A percentile compares a stretch with the other conserved stretches of the same genome.
Evolutionary conservation across 2,888 invertebrate species (phyloP).

Genomic region (Pollenia labialis): DNA sequence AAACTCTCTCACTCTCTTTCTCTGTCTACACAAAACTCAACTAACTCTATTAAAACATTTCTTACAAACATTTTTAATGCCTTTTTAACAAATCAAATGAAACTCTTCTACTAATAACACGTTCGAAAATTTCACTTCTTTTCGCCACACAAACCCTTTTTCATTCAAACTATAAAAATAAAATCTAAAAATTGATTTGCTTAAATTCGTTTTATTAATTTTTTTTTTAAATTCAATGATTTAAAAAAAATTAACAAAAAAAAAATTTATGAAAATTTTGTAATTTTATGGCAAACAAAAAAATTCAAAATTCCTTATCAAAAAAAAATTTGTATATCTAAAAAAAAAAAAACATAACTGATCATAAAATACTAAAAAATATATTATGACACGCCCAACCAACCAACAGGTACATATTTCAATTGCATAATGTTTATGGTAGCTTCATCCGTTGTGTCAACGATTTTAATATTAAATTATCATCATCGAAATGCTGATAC

Average conservation of each 20-base stretch:
- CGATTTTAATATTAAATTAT: slow-evolving; percentile 98
- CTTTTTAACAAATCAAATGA: too few relatives aligned
- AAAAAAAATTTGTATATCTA: slow-evolving; percentile 36
- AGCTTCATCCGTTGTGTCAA: slow-evolving; percentile 98
- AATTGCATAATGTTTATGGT: slow-evolving; percentile 99
- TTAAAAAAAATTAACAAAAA: slow-evolving; percentile 21
- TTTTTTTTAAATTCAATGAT: slow-evolving; percentile 31
- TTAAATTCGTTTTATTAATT: slow-evolving; percentile 37
- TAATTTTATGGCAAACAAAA: slow-evolving; percentile 50
- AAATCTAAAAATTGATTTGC: slow-evolving; percentile 25
- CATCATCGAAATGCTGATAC: slow-evolving; percentile 98
- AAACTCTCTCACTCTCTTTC: not conserved
- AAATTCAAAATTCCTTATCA: slow-evolving; percentile 50
- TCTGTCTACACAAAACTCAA: slow-evolving; percentile 15
- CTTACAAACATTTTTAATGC: too few relatives aligned
- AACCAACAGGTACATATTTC: slow-evolving; percentile 94
- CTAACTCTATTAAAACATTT: slow-evolving; percentile 21
- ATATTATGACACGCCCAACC: slow-evolving; percentile 82
- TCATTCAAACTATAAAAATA: not conserved
- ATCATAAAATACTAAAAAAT: slow-evolving; percentile 67
- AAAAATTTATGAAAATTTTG: slow-evolving; percentile 51
- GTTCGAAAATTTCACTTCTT: not conserved
- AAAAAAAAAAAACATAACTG: slow-evolving; percentile 65
- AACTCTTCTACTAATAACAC: not conserved
- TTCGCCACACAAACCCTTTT: not conserved